Evolutionary conservation across 2,113 vertebrate genomes (phyloP).

Genomic region (Rhynchomys soricoides): DNA sequence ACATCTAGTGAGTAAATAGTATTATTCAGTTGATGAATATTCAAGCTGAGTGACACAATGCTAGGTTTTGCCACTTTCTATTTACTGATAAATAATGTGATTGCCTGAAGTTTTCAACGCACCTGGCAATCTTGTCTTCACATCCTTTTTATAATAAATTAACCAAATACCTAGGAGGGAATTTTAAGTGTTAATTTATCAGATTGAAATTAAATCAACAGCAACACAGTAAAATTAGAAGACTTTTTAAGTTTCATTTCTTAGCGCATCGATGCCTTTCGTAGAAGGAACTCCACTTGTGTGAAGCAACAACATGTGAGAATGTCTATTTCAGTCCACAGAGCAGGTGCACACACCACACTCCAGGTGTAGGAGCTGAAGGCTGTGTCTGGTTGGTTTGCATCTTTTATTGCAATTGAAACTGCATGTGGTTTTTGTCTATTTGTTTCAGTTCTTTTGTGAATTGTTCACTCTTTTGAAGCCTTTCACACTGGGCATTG

Average conservation of each 20-base stretch:
- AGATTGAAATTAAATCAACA: conserved; percentile 2
- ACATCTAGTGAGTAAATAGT: not conserved
- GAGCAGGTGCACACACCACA: not conserved
- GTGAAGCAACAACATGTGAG: not conserved
- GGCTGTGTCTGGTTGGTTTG: not conserved
- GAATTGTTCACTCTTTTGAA: not conserved
- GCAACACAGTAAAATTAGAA: not conserved
- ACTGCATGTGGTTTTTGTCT: not conserved
- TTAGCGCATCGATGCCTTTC: not conserved
- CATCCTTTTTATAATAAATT: not conserved
- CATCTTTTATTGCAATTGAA: conserved; percentile 14
- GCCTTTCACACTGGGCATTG: not conserved
- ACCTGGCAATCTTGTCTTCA: not conserved
- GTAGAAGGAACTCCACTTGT: not conserved
- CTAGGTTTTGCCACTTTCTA: not conserved
- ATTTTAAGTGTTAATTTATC: conserved; percentile 45
- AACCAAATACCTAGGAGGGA: not conserved
- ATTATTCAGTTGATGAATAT: not conserved
- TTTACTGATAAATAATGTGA: conserved; percentile 19
- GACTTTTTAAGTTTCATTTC: not conserved
- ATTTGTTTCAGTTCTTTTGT: not conserved
- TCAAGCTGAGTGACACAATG: not conserved
- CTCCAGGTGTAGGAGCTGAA: not conserved
- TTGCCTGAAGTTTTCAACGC: not conserved
- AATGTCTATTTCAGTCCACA: not conserved